Evolutionary conservation across 2,888 invertebrate species (phyloP), one percentile per base, ranked within the genome.

Genomic region (Theretra japonica): DNA sequence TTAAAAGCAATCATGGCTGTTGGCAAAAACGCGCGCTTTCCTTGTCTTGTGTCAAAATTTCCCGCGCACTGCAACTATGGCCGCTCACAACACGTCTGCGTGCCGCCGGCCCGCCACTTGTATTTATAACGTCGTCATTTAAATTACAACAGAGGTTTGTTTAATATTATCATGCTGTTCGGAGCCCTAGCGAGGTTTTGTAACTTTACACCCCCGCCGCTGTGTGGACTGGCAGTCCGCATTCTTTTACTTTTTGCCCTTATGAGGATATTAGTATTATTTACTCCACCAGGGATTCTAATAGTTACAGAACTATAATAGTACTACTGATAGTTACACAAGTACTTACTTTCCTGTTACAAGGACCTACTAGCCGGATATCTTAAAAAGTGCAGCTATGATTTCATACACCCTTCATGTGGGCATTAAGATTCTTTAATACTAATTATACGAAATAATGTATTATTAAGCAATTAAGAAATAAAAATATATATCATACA

Each of bases 61-160:
- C 89, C 89, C 91, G 91, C 92, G 91, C 87, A 79, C 84, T 86
- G 87, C 85, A 83, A 68, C 80, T 86, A 87, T 84, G 28, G 83
- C 83, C 86, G 83, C 80, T 78, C 83, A 80, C 86, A 77, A 84
- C 81, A 88, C 86, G 86, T 91, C 87, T 90, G 90, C 80, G 83
- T 81, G 86, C 84, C 83, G 80, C 75, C 79, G 79, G 79, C 77
- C 83, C 65, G 76, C 82, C 84, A 88, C 92, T 86, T 90, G 91
- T 94, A 94, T 94, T 92, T 94, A 94, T 94, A 94, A 94, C 86
- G 92, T 94, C 88, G 90, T 86, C 72, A 76, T 83, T 83, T 87
- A 86, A 85, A 86, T 90, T 90, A 86, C 91, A 89, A 88, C 89
- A 89, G 87, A 80, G 82, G 80, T 81, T 77, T 77, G 76, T 80